Conservation (phyloP, 2,888 invertebrate genomes). For the Tipula unca region DNA sequence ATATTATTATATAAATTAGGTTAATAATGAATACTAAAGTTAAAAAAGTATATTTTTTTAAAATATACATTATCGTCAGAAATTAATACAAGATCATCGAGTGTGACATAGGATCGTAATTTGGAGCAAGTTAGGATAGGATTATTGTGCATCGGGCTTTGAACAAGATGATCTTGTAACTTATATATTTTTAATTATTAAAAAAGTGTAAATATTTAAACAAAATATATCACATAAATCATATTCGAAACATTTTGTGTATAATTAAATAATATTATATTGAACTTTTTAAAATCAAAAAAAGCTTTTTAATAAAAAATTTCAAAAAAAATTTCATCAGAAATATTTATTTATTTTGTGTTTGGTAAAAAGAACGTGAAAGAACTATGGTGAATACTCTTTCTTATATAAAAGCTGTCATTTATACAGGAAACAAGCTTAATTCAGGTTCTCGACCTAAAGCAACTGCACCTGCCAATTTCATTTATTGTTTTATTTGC, state of each 20-base stretch:
- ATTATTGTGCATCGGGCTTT: neutral
- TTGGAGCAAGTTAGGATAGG: neutral
- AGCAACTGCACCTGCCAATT: too few relatives aligned
- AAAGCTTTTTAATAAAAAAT: slow-evolving; percentile 3
- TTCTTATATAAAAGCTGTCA: too few relatives aligned
- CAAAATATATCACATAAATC: neutral
- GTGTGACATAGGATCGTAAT: neutral
- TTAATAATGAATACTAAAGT: neutral
- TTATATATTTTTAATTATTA: neutral
- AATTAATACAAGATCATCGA: neutral
- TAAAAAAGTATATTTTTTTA: neutral
- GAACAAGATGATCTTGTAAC: neutral
- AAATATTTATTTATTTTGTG: too few relatives aligned
- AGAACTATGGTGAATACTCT: too few relatives aligned
- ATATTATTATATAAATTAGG: neutral
- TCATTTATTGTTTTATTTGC: too few relatives aligned
- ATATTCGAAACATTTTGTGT: neutral
- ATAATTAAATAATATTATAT: neutral
- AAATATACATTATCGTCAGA: neutral
- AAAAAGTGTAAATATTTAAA: neutral
- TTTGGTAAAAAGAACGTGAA: too few relatives aligned
- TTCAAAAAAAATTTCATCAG: neutral
- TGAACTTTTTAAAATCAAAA: neutral
- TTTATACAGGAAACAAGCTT: too few relatives aligned
- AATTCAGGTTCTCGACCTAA: too few relatives aligned